Conservation (phyloP, 2,888 invertebrate genomes). For the Saturnia japonica region DNA sequence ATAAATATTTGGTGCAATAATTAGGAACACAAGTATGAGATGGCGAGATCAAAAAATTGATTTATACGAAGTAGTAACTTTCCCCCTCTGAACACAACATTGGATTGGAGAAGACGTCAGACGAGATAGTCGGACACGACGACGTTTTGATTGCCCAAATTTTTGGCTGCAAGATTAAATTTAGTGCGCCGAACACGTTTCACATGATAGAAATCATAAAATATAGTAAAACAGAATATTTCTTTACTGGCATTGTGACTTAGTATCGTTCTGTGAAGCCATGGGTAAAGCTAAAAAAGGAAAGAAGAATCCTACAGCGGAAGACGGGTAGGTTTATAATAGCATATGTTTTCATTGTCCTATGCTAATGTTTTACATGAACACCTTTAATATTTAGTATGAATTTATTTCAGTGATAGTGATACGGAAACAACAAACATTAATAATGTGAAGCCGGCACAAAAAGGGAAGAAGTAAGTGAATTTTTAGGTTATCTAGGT, state of each 20-base stretch:
- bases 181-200: slow-evolving; percentile 67
- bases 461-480: slow-evolving; percentile 74
- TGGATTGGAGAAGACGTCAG: too few species aligned
- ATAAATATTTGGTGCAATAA: too few species aligned
- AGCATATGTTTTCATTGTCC: slow-evolving; percentile 56
- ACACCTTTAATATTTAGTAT: slow-evolving; percentile 29
- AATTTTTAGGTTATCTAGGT: slow-evolving; percentile 62
- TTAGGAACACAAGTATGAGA: too few species aligned
- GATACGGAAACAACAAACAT: slow-evolving; percentile 78
- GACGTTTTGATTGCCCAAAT: slow-evolving; percentile 27
- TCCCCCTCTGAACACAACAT: too few species aligned
- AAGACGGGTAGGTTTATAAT: slow-evolving; percentile 85
- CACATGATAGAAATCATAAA: slow-evolving; percentile 77
- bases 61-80: too few species aligned
- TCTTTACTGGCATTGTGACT: slow-evolving; percentile 70
- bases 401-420: slow-evolving; percentile 82
- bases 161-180: slow-evolving; percentile 56
- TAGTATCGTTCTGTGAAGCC: slow-evolving; percentile 57
- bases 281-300: slow-evolving; percentile 93
- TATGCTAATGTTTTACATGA: slow-evolving; percentile 33
- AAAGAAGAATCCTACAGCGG: slow-evolving; percentile 88
- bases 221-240: slow-evolving; percentile 62
- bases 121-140: slow-evolving; percentile 50
- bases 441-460: slow-evolving; percentile 65
- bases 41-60: too few species aligned